phyloP scores from a whole-genome alignment of 2,888 invertebrate genomes.

The Siphlonurus alternatus region DNA sequence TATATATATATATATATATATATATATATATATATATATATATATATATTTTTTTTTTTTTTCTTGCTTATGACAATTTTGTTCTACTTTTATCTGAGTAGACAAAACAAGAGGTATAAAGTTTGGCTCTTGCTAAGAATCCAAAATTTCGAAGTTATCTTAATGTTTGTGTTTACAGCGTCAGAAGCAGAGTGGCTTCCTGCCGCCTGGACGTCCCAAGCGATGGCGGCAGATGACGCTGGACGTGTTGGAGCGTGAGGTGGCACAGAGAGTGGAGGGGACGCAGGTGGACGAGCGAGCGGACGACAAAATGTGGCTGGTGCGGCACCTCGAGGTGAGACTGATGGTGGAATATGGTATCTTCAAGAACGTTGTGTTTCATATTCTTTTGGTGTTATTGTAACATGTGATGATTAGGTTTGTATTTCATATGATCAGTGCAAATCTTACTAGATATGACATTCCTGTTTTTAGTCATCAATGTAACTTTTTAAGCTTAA shows the following conservation, averaged over 20 bases:
- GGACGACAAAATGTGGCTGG: slow-evolving; percentile 91
- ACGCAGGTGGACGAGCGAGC: slow-evolving; percentile 83
- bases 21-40: no score
- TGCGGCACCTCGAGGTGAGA: slow-evolving; percentile 65
- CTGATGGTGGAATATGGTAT: no score
- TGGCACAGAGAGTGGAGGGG: slow-evolving; percentile 77
- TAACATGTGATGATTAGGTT: not conserved
- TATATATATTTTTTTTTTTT: no score
- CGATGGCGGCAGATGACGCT: slow-evolving; percentile 77
- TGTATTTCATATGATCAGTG: not conserved
- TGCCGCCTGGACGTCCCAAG: slow-evolving; percentile 90
- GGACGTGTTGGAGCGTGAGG: slow-evolving; percentile 60
- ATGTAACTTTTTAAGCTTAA: no score
- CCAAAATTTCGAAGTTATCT: slow-evolving; percentile 5
- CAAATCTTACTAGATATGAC: not conserved
- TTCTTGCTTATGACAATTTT: no score
- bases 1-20: no score
- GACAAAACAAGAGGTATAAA: no score
- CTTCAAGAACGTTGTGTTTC: no score
- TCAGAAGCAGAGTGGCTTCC: slow-evolving; percentile 65
- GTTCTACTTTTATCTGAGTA: no score
- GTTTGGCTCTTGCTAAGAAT: no score
- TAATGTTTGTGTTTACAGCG: slow-evolving; percentile 30
- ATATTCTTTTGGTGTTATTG: not conserved
- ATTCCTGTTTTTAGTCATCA: no score